These are phyloP conservation scores for Otocyon megalotis DNA, from an alignment of 2,113 vertebrate genomes.

Conservation along the genomic window DNA sequence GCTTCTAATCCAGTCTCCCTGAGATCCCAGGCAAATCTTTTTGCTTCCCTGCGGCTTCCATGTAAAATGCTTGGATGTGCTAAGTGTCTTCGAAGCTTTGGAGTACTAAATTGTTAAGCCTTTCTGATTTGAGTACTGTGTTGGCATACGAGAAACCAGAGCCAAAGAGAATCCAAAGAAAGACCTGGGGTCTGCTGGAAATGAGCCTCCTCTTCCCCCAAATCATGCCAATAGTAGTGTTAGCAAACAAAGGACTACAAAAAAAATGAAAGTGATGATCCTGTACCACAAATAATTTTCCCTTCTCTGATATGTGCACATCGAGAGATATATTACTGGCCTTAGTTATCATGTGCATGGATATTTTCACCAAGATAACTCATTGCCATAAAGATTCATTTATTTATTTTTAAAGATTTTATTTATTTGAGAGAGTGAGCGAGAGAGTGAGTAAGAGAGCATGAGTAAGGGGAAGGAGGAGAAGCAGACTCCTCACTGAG, in stretches of 20 bases:
- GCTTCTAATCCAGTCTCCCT: neutral
- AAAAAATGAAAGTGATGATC: conserved; percentile 28
- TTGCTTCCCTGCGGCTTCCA: neutral
- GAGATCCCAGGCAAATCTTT: neutral
- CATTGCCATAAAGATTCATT: conserved; percentile 2
- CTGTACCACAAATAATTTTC: conserved; percentile 4
- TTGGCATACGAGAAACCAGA: conserved; percentile 35
- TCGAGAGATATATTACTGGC: neutral
- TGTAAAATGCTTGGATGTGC: neutral
- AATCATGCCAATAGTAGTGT: neutral
- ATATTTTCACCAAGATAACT: conserved; percentile 21
- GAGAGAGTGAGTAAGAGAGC: no score
- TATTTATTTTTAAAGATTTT: no score
- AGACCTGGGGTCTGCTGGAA: conserved; percentile 8
- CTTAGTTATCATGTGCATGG: neutral
- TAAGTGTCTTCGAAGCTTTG: conserved; percentile 51
- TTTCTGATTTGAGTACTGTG: conserved; percentile 49
- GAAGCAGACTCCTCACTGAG: no score
- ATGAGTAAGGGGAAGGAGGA: no score
- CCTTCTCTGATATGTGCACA: neutral
- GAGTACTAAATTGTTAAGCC: conserved; percentile 41
- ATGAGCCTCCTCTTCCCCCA: neutral
- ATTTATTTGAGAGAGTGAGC: no score
- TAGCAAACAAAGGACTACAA: neutral
- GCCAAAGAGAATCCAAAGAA: conserved; percentile 27